Evolutionary conservation across 2,888 invertebrate species (phyloP).

Genomic region (Beris morrisii): DNA sequence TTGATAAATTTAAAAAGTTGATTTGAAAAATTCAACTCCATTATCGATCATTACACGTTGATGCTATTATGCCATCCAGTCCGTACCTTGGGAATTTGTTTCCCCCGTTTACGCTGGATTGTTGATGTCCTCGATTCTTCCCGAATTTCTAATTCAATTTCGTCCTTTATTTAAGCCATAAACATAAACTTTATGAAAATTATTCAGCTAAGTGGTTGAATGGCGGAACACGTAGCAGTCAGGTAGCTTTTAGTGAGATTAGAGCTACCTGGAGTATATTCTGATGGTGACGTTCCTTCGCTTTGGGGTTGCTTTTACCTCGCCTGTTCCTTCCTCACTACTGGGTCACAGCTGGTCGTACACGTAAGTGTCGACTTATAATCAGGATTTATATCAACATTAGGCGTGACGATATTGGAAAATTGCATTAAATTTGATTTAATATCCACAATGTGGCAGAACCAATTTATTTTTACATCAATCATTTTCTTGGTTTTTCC

Average conservation of each 20-base stretch:
- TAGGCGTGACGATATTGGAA: constrained; percentile 33
- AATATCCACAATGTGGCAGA: constrained; percentile 19
- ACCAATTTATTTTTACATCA: constrained; percentile 23
- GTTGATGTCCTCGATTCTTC: constrained; percentile 24
- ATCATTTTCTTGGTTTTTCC: constrained; percentile 36
- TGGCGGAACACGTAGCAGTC: constrained; percentile 5
- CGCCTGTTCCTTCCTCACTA: neutral
- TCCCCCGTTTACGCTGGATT: neutral
- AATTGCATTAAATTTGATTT: constrained; percentile 39
- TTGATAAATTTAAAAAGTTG: neutral
- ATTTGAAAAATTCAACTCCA: constrained; percentile 25
- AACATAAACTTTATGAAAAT: constrained; percentile 37
- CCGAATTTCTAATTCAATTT: constrained; percentile 33
- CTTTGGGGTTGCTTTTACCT: too few relatives aligned
- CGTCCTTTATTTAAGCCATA: constrained; percentile 34
- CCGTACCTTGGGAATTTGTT: constrained; percentile 13
- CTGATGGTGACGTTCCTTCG: too few relatives aligned
- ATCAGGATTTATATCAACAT: constrained; percentile 39
- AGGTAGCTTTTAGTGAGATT: constrained; percentile 40
- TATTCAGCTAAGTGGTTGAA: constrained; percentile 31
- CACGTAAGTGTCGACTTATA: constrained; percentile 35
- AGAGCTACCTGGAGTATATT: constrained; percentile 1
- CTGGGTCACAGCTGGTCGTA: constrained; percentile 36
- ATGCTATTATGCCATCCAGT: neutral
- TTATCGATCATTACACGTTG: constrained; percentile 16